Conservation (phyloP, 2,888 invertebrate genomes). For the Rhopalosiphum nymphaeae region DNA sequence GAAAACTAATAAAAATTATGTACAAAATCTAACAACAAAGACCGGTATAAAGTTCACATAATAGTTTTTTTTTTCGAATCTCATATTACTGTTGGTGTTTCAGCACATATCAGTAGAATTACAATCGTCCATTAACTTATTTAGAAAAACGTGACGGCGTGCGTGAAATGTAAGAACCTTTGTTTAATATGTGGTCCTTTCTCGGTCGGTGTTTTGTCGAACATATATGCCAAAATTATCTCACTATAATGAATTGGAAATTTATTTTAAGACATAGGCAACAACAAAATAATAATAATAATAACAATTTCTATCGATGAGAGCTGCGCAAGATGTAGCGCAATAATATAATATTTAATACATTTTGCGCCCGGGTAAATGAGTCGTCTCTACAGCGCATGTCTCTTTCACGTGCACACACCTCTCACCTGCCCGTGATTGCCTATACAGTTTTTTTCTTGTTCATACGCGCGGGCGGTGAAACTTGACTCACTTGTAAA, state of each 20-base stretch:
- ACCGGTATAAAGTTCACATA: neutral
- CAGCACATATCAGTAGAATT: neutral
- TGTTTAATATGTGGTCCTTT: neutral
- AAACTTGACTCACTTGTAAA: neutral
- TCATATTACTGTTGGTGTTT: neutral
- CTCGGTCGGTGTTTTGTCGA: neutral
- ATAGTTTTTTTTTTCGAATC: neutral
- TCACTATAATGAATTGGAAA: neutral
- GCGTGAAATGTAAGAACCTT: neutral
- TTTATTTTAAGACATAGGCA: neutral
- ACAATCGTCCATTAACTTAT: conserved; percentile 4
- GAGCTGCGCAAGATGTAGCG: neutral
- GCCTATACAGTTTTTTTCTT: neutral
- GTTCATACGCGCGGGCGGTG: neutral
- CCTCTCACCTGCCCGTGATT: neutral
- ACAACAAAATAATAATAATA: neutral
- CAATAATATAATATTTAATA: neutral
- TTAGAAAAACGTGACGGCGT: conserved; percentile 48
- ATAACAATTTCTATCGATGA: neutral
- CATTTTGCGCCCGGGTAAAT: neutral
- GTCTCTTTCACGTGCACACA: neutral
- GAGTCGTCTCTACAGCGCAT: neutral
- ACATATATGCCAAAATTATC: neutral
- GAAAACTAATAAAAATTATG: neutral
- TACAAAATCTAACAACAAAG: neutral